Evolutionary conservation across 2,888 invertebrate species (phyloP), one percentile per base, ranked within the genome.

Genomic region (Poecilobothrus nobilitatus): DNA sequence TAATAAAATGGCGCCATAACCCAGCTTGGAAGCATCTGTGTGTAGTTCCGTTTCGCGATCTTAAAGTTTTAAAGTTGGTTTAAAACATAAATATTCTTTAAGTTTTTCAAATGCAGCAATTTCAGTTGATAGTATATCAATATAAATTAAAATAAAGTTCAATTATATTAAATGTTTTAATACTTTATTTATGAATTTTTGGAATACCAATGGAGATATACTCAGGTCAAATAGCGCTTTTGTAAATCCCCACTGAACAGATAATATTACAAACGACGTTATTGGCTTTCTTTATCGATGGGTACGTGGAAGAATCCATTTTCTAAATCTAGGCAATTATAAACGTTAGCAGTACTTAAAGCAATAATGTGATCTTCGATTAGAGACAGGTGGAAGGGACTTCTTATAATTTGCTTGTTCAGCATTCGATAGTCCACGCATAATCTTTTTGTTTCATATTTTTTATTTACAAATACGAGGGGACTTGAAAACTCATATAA

Each of bases 61-160:
- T 63, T 66, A 71, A 1, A 71, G 53, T 12, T 44, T 66, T 27
- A 69, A 22, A 7, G 66, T 65, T 63, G 69, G 71, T 20, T 33
- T 34, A 5, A n/a, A 6, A 5, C n/a, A 10, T 44, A 68, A 37
- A 10, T n/a, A n/a, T n/a, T n/a, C n/a, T n/a, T n/a, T 20, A 12
- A n/a, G n/a, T n/a, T n/a, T n/a, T n/a, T n/a, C n/a, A n/a, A n/a
- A n/a, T n/a, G n/a, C n/a, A n/a, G n/a, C 27, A 18, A 10, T 22
- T 33, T 68, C 27, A 5, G 33, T 10, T 22, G 9, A 21, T 8
- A n/a, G 66, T 10, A 68, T 73, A 64, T 74, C 73, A 1, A 73
- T 65, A 21, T 73, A 72, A 10, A 71, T 69, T 21, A 74, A 33
- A 7, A 71, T 69, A 1, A 70, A 70, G 34, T 70, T 69, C 53